phyloP scores from a whole-genome alignment of 1,140 invertebrate species.

The Drosophila rufa region DNA sequence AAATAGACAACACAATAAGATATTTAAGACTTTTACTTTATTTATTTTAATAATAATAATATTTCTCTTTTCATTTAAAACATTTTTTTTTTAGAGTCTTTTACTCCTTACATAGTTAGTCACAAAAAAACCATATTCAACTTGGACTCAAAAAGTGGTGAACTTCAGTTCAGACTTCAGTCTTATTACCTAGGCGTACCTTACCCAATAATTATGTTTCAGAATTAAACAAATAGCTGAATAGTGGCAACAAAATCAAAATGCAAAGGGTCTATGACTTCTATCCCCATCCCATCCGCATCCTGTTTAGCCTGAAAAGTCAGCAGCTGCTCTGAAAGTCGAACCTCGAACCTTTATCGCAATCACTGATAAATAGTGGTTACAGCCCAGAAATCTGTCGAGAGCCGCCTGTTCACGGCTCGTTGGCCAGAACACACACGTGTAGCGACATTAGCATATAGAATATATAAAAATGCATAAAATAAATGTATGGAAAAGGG shows the following conservation, averaged over 20 bases:
- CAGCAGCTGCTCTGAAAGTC: constrained; percentile 36
- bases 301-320: constrained; percentile 40
- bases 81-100: too few relatives aligned
- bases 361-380: constrained; percentile 39
- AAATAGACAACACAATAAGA: too few relatives aligned
- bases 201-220: constrained; percentile 5
- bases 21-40: too few relatives aligned
- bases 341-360: constrained; percentile 36
- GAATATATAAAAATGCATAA: constrained; percentile 7
- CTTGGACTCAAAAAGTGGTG: not conserved
- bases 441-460: constrained; percentile 51
- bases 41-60: too few relatives aligned
- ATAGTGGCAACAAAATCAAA: constrained; percentile 27
- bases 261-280: constrained; percentile 9
- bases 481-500: constrained; percentile 5
- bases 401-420: constrained; percentile 64
- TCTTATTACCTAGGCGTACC: not conserved
- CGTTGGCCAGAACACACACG: constrained; percentile 69
- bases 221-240: constrained; percentile 3
- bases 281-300: not conserved
- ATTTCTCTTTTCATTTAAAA: too few relatives aligned
- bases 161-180: not conserved
- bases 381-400: constrained; percentile 60
- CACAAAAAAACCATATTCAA: not conserved
- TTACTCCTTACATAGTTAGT: too few relatives aligned